Evolutionary conservation across 2,797 vertebrate species (phyloP).

Genomic region (Propithecus deckenii): DNA sequence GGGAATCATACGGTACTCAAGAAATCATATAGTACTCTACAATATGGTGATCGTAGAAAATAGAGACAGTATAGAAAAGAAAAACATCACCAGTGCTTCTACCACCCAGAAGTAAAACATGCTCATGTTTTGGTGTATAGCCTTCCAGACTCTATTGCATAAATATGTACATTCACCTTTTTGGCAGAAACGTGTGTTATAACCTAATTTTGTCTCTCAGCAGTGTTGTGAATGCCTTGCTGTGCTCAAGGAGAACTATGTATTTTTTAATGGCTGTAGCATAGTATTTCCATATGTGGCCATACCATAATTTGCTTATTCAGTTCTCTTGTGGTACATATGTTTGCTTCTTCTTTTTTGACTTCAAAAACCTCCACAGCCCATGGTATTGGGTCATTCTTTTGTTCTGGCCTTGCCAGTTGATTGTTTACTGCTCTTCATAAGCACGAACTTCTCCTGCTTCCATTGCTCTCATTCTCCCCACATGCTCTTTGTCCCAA

Average conservation of each 20-base stretch:
- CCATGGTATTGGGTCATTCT: not conserved
- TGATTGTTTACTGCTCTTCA: not conserved
- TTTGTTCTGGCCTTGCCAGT: not conserved
- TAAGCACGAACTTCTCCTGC: not conserved
- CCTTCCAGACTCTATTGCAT: not conserved
- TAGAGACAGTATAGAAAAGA: not conserved
- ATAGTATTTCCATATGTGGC: fast-evolving
- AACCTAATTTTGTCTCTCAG: not conserved
- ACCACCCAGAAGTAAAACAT: not conserved
- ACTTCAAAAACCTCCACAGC: not conserved
- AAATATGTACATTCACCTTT: not conserved
- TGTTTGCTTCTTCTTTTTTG: not conserved
- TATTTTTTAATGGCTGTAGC: not conserved
- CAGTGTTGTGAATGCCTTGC: not conserved
- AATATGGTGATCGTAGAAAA: not conserved
- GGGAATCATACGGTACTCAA: no score
- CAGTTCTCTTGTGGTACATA: not conserved
- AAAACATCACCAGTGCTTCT: not conserved
- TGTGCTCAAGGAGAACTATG: not conserved
- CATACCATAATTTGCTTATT: not conserved
- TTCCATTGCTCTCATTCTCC: not conserved
- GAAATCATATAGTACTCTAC: no score
- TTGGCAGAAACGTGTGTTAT: not conserved
- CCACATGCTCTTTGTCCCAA: not conserved
- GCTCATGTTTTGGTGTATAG: not conserved